Conservation (phyloP, 92 coral and sea anemone genomes). For the Zoanthus sociatus region DNA sequence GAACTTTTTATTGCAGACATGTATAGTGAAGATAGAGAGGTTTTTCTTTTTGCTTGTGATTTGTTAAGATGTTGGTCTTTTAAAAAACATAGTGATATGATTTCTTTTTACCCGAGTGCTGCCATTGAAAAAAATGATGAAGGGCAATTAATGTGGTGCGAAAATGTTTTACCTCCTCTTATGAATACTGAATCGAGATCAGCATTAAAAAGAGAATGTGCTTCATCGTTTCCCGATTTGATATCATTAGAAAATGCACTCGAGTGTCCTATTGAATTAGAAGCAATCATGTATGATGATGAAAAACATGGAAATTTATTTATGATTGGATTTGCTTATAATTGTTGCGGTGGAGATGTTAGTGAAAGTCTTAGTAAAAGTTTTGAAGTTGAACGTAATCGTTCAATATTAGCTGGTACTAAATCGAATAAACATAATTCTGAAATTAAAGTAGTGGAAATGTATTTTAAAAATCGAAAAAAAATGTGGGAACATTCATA, state of each 20-base stretch:
- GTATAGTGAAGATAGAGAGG: not conserved
- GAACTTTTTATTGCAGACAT: not conserved
- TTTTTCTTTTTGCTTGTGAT: not conserved
- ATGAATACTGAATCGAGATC: not conserved
- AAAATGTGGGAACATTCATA: constrained; percentile 1
- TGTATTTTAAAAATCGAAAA: constrained; percentile 14
- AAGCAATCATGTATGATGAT: not conserved
- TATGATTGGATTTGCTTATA: not conserved
- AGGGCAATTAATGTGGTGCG: not conserved
- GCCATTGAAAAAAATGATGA: not conserved
- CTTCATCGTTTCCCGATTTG: not conserved
- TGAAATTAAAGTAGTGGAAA: not conserved
- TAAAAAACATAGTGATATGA: not conserved
- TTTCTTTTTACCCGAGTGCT: not conserved
- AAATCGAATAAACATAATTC: constrained; percentile 2
- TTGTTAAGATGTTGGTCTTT: not conserved
- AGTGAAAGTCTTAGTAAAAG: not conserved
- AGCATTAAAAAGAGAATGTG: not conserved
- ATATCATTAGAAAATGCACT: not conserved
- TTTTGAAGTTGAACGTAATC: not conserved
- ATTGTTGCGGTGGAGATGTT: not conserved
- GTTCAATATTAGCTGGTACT: not conserved
- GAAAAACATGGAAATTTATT: not conserved
- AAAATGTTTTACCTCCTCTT: not conserved
- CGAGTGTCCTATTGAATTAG: not conserved